Evolutionary conservation across 2,888 invertebrate species (phyloP), one percentile per base, ranked within the genome.

Genomic region (Erannis defoliaria): DNA sequence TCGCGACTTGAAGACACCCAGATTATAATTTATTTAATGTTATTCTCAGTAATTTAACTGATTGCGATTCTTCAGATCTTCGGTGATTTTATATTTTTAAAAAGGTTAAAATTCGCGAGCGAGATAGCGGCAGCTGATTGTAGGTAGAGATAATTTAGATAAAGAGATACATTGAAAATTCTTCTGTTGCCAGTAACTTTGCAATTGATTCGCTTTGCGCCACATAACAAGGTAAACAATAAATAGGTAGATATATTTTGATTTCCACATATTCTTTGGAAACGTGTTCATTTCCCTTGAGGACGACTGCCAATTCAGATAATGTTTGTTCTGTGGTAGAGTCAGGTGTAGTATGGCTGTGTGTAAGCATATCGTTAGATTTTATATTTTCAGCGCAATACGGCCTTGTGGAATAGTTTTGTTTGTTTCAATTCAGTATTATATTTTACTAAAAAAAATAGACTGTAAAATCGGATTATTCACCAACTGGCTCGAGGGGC

Each of bases 261-360:
- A 42, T 49, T 16, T 49, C n/a, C 33, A 18, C 31, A 16, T 10
- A 6, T 31, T 16, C 26, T 55, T 48, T 40, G 10, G 5, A 55
- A 55, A 40, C 31, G 31, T 49, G 33, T 58, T 40, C 37, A 43
- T 57, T 16, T 46, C 46, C 45, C 46, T 18, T n/a, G 46, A 46
- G 58, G 21, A 12, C 40, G 21, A 14, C 14, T 43, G 35, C 42
- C 49, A 6, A 51, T 58, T 58, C 51, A 29, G 14, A 33, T 31
- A 45, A 45, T 51, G 50, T 55, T 55, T 48, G 56, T 42, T 50
- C 35, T 23, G 12, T 35, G 37, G 49, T 29, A 37, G 14, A 18
- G 18, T 51, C 57, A 50, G 37, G 43, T 51, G 50, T 43, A 35
- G 16, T 45, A 33, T 49, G 42, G n/a, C 42, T 49, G 35, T 19